Percentiles rank a stretch among this genome's conserved stretches.
phyloP scores from a whole-genome alignment of 30 jellyfish, hydroid and myxozoan species.

The Catostylus mosaicus region DNA sequence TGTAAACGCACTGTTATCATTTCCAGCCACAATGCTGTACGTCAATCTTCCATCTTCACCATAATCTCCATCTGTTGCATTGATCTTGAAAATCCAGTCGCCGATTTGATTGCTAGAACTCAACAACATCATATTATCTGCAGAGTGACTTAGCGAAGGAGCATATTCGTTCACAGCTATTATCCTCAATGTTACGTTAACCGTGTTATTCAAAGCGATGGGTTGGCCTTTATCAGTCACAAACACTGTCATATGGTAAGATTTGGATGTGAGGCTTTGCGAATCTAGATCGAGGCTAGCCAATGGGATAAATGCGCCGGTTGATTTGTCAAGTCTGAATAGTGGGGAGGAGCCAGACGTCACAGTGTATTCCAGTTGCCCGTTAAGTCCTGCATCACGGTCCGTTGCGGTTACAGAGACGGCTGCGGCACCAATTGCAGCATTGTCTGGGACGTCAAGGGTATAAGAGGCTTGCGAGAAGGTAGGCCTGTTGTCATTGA shows the following conservation, averaged over 20 bases:
- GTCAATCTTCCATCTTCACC: constrained; percentile 82
- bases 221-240: constrained; percentile 90
- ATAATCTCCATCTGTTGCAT: constrained; percentile 92
- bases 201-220: constrained; percentile 43
- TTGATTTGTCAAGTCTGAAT: constrained; percentile 39
- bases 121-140: constrained; percentile 30
- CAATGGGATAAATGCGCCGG: constrained; percentile 59
- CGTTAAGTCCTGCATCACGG: constrained; percentile 71
- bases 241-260: constrained; percentile 32
- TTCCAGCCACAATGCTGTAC: constrained; percentile 63
- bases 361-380: constrained; percentile 47
- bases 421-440: constrained; percentile 53
- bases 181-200: constrained; percentile 60
- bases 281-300: constrained; percentile 56
- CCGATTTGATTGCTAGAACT: constrained; percentile 39
- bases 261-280: constrained; percentile 44
- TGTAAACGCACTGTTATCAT: constrained; percentile 57
- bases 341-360: constrained; percentile 31
- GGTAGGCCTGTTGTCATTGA: constrained; percentile 80
- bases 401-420: constrained; percentile 75
- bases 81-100: constrained; percentile 35
- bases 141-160: constrained; percentile 76
- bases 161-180: constrained; percentile 62
- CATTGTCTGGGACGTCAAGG: constrained; percentile 68
- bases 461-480: constrained; percentile 48